phyloP scores from a whole-genome alignment of 2,113 vertebrate genomes.

The Pteropus alecto region DNA sequence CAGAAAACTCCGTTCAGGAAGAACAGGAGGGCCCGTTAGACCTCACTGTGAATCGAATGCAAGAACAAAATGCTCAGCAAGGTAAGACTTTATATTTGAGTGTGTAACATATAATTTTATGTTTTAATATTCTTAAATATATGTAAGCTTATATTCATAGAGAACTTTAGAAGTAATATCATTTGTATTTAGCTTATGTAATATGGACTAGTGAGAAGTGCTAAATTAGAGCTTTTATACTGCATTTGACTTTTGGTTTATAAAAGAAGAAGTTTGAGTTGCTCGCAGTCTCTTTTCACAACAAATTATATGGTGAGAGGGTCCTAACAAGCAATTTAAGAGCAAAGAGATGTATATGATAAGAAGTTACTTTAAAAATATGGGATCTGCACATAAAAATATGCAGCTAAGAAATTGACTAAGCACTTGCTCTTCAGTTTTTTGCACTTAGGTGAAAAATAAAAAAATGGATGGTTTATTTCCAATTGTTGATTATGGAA shows the following conservation, averaged over 20 bases:
- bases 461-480: neutral
- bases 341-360: neutral
- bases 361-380: neutral
- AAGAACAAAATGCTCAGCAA: conserved; percentile 89
- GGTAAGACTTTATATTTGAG: conserved; percentile 82
- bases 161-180: neutral
- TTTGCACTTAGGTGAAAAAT: conserved; percentile 6
- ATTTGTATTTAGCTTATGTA: neutral
- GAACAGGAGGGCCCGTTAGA: conserved; percentile 95
- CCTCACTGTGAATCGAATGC: conserved; percentile 94
- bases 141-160: neutral
- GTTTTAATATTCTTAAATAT: neutral
- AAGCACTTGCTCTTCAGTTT: conserved; percentile 2
- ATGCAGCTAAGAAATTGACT: neutral
- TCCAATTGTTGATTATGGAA: conserved; percentile 16
- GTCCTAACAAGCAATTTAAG: neutral
- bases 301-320: neutral
- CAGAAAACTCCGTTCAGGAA: conserved; percentile 86
- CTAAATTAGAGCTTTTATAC: neutral
- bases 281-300: neutral
- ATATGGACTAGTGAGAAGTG: neutral
- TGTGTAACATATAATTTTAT: neutral
- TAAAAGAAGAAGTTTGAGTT: conserved; percentile 12
- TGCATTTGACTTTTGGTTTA: conserved; percentile 21
- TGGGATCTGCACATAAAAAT: neutral